These are phyloP conservation scores for Platyscapa corneri DNA, from an alignment of 1,140 invertebrate genomes.

Conservation along the genomic window DNA sequence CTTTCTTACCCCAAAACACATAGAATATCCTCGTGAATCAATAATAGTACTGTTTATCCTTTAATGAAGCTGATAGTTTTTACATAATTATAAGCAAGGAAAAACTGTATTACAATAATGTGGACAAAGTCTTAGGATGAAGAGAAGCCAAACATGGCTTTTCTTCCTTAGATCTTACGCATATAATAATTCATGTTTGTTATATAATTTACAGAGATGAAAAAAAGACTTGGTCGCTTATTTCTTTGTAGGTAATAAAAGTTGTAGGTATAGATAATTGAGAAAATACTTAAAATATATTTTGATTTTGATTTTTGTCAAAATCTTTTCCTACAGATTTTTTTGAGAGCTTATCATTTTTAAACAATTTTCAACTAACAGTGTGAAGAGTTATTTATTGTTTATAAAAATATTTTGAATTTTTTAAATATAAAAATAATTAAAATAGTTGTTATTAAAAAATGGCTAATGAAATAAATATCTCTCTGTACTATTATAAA, in stretches of 20 bases:
- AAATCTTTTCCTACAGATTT: background rate
- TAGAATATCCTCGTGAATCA: background rate
- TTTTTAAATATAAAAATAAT: background rate
- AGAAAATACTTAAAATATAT: slow-evolving; percentile 1
- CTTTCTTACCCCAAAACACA: slow-evolving; percentile 37
- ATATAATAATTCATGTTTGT: background rate
- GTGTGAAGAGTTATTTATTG: background rate
- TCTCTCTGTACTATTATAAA: background rate
- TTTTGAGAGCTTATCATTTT: background rate
- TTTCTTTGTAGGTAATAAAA: background rate
- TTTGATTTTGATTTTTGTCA: background rate
- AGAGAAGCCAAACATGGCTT: slow-evolving; percentile 16
- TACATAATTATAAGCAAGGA: background rate
- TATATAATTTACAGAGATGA: background rate
- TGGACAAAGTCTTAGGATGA: slow-evolving; percentile 16
- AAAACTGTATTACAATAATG: background rate
- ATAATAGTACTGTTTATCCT: slow-evolving; percentile 28
- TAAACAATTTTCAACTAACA: background rate
- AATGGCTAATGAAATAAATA: background rate
- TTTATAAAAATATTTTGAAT: no score
- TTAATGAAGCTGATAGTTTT: background rate
- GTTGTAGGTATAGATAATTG: background rate
- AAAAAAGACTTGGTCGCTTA: background rate
- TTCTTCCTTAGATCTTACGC: background rate
- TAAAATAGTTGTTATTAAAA: background rate